Conservation (phyloP, 30 jellyfish, hydroid and myxozoan species). For the Calvadosia cruxmelitensis region DNA sequence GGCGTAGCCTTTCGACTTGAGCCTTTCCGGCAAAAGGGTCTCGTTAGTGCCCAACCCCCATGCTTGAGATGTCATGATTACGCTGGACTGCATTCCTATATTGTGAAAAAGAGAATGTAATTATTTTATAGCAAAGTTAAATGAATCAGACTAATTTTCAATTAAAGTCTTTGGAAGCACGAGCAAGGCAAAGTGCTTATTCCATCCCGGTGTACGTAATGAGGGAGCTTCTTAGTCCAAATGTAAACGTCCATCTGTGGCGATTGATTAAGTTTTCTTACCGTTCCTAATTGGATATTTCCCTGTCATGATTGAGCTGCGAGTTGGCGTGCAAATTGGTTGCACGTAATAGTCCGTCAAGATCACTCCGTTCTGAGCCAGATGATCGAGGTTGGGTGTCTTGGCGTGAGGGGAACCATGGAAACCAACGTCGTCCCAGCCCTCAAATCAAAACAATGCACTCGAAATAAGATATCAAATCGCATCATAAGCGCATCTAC, state of each 20-base stretch:
- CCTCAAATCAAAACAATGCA: too few species aligned
- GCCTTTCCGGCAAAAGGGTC: conserved; percentile 31
- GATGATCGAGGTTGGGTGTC: conserved; percentile 47
- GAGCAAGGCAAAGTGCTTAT: too few species aligned
- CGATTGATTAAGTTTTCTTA: too few species aligned
- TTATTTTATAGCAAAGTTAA: too few species aligned
- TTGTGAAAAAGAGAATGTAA: too few species aligned
- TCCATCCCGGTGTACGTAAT: too few species aligned
- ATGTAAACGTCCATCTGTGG: too few species aligned
- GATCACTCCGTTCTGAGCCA: conserved; percentile 60
- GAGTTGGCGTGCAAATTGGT: conserved; percentile 67
- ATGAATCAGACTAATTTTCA: too few species aligned
- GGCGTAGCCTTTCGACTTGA: conserved; percentile 25
- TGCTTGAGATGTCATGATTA: conserved; percentile 50
- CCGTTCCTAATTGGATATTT: conserved; percentile 57
- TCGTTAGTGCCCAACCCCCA: conserved; percentile 68
- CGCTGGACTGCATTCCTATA: conserved; percentile 69
- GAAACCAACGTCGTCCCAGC: conserved; percentile 72
- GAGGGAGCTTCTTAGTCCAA: too few species aligned
- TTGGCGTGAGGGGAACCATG: conserved; percentile 56
- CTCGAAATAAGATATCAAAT: too few species aligned
- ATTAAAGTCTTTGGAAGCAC: too few species aligned
- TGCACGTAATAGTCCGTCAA: conserved; percentile 44
- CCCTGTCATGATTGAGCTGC: conserved; percentile 64
- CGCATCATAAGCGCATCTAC: too few species aligned